phyloP scores from a whole-genome alignment of 53 echinoderm and acorn worm species.

The Apostichopus leukothele region DNA sequence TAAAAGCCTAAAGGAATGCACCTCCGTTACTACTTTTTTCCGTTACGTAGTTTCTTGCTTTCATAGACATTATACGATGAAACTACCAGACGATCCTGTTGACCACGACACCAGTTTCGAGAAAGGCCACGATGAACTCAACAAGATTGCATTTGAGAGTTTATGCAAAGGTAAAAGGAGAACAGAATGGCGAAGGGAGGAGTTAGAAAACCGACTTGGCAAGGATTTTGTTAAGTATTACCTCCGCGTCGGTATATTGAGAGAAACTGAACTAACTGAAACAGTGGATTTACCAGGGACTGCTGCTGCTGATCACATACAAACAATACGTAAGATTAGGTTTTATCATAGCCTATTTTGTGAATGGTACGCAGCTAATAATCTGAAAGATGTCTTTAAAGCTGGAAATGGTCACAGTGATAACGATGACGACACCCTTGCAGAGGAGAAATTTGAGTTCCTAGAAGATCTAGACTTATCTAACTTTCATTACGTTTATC shows the following conservation, averaged over 20 bases:
- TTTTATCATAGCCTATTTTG: background rate
- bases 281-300: background rate
- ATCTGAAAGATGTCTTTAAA: background rate
- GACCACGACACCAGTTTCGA: background rate
- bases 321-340: background rate
- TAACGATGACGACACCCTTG: background rate
- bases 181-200: background rate
- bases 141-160: background rate
- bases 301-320: background rate
- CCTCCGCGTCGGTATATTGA: background rate
- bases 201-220: background rate
- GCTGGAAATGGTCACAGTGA: background rate
- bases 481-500: background rate
- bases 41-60: conserved; percentile 15
- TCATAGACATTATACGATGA: background rate
- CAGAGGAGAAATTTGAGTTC: background rate
- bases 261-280: background rate
- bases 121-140: background rate
- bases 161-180: background rate
- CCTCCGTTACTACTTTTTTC: background rate
- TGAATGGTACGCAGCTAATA: conserved; percentile 5
- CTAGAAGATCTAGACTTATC: background rate
- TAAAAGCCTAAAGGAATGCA: background rate
- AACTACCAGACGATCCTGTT: background rate
- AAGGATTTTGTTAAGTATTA: background rate